Percentiles rank a stretch among this genome's conserved stretches.
Conservation (phyloP, 2,113 vertebrate genomes). For the Acanthochromis polyacanthus region DNA sequence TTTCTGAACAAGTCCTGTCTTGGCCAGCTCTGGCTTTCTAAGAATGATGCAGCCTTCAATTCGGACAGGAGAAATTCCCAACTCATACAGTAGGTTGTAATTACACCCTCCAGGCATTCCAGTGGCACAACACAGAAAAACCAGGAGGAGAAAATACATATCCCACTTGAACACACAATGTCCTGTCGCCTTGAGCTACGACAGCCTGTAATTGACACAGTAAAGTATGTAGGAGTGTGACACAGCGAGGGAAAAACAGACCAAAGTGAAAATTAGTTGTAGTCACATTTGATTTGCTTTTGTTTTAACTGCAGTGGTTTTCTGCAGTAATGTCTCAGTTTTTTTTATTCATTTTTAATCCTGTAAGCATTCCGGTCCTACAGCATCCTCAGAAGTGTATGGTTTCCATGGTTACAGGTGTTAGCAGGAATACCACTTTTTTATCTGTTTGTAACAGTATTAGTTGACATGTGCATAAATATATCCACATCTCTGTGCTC, state of each 20-base stretch:
- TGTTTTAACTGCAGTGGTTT: not conserved
- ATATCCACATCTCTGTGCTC: too few relatives aligned
- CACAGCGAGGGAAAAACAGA: not conserved
- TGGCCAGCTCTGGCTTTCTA: constrained; percentile 15
- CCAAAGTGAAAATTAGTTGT: not conserved
- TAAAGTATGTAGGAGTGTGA: constrained; percentile 5
- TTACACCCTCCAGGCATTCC: constrained; percentile 68
- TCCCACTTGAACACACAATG: constrained; percentile 19
- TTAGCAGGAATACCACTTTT: too few relatives aligned
- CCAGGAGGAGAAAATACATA: constrained; percentile 17
- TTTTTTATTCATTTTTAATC: not conserved
- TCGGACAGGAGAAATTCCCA: constrained; percentile 55
- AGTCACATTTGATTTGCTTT: too few relatives aligned
- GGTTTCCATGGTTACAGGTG: not conserved
- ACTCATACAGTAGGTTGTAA: constrained; percentile 48
- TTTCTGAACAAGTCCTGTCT: not conserved
- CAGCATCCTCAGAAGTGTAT: not conserved
- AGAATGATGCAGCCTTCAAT: constrained; percentile 30
- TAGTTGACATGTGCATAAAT: too few relatives aligned
- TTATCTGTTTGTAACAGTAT: too few relatives aligned
- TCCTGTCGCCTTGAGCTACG: constrained; percentile 22
- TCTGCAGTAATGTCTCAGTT: not conserved
- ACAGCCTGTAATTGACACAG: constrained; percentile 22
- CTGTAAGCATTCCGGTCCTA: too few relatives aligned
- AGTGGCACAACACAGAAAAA: constrained; percentile 44